A percentile compares a stretch with the other conserved stretches of the same genome.
Conservation (phyloP, 2,797 vertebrate genomes). For the Enteromius thamalakanensis region DNA sequence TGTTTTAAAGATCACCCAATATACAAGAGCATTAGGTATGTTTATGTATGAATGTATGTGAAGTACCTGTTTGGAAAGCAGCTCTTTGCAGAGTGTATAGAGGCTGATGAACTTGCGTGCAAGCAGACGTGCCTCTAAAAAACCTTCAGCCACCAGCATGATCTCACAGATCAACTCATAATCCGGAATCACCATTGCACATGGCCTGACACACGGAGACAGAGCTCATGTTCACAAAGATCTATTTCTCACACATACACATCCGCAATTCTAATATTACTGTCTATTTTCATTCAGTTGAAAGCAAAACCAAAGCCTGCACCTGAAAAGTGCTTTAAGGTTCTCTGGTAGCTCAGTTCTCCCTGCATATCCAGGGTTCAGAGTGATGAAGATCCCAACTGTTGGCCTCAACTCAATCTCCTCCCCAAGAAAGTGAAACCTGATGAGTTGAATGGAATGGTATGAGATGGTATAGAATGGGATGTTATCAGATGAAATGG, state of each 20-base stretch:
- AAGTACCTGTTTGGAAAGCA: constrained; percentile 81
- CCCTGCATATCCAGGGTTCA: constrained; percentile 84
- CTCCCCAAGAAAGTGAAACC: constrained; percentile 82
- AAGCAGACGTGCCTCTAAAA: constrained; percentile 79
- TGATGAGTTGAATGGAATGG: constrained; percentile 48
- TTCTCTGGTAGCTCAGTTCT: constrained; percentile 81
- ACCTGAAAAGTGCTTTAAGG: constrained; percentile 82
- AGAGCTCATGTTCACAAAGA: not conserved
- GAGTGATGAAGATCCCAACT: constrained; percentile 83
- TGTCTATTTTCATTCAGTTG: not conserved
- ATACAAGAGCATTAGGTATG: not conserved
- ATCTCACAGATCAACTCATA: constrained; percentile 86
- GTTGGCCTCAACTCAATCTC: constrained; percentile 78
- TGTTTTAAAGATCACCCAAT: not conserved
- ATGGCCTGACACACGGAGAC: constrained; percentile 52
- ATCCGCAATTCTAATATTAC: not conserved
- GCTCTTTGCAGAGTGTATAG: constrained; percentile 80
- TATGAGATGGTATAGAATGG: not conserved
- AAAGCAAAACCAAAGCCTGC: not conserved
- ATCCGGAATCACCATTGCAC: constrained; percentile 81
- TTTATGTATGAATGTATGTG: constrained; percentile 8
- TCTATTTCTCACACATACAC: not conserved
- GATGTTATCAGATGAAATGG: not conserved
- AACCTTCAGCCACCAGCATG: constrained; percentile 81
- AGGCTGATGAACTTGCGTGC: constrained; percentile 84